A percentile compares a stretch with the other conserved stretches of the same genome.
Conservation (phyloP, 1,140 invertebrate genomes). For the Cydia amplana region DNA sequence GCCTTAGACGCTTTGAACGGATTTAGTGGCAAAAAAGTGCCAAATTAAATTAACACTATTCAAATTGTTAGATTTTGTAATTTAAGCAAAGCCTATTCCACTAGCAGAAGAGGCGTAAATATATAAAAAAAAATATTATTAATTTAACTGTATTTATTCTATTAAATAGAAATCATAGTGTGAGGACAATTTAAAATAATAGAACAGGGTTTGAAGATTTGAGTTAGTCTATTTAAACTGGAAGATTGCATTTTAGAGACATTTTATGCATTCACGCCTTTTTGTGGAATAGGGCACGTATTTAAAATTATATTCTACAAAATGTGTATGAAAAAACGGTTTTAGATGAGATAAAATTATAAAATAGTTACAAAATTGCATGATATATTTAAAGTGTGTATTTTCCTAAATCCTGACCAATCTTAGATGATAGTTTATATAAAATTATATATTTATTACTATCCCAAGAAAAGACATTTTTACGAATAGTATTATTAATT, state of each 20-base stretch:
- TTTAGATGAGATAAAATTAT: conserved; percentile 33
- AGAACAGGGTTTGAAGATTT: conserved; percentile 9
- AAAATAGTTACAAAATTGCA: conserved; percentile 50
- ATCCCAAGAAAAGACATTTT: conserved; percentile 77
- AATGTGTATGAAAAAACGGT: conserved; percentile 13
- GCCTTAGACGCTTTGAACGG: conserved; percentile 30
- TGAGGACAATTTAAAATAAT: neutral
- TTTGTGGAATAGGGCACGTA: conserved; percentile 11
- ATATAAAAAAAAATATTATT: conserved; percentile 5
- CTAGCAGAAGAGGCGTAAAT: conserved; percentile 10
- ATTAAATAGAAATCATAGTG: conserved; percentile 13
- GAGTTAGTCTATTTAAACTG: neutral
- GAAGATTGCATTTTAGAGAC: conserved; percentile 9
- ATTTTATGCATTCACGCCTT: conserved; percentile 23
- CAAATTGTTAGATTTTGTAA: conserved; percentile 32
- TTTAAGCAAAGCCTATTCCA: conserved; percentile 9
- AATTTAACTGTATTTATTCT: conserved; percentile 22
- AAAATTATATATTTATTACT: conserved; percentile 76
- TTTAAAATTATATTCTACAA: conserved; percentile 26
- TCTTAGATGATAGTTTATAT: conserved; percentile 71
- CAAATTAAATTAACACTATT: conserved; percentile 29
- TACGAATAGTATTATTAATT: conserved; percentile 79
- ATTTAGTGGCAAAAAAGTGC: conserved; percentile 26
- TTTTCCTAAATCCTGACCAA: conserved; percentile 75
- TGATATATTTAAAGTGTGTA: conserved; percentile 63